Evolutionary conservation across 1,140 invertebrate species (phyloP), one percentile per base, ranked within the genome.

Genomic region (Hydropsyche tenuis): DNA sequence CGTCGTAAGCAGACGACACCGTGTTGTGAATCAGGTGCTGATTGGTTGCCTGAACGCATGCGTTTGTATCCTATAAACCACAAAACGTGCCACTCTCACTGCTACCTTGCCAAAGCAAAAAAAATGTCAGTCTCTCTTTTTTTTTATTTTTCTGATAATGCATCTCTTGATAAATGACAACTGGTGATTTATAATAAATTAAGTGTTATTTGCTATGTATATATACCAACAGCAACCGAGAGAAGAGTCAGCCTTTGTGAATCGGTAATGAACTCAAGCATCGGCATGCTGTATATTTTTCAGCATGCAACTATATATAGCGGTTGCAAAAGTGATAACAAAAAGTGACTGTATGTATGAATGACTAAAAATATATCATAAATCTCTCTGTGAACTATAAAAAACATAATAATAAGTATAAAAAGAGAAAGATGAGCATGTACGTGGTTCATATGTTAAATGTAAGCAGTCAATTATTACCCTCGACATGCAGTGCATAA

Each of bases 11-110:
- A 25, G 74, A 75, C 64, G 74, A 75, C 64, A 69, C 73, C 53
- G 73, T 18, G 46, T 71, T 65, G 56, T 48, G 37, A 45, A 27
- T 45, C 60, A 56, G 73, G 65, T 75, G 76, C 66, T 75, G 73
- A 73, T 77, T 75, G 76, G 76, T 77, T 75, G 76, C 76, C 76
- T 77, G 76, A 75, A 77, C 73, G 73, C 76, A 74, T 74, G 75
- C 69, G 73, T 74, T 77, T 73, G 73, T 56, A 63, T 77, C 76
- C 76, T 77, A 77, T 73, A 77, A 60, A 53, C 75, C 46, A 77
- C 75, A 77, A 75, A 53, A 25, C 75, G 76, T 73, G 51, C 72
- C 76, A 74, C 75, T 77, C 73, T 73, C 69, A 73, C 62, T 64
- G 43, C 63, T 73, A 18, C 22, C 63, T 22, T 25, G 30, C 51